Evolutionary conservation across 2,797 vertebrate species (phyloP).

Genomic region (Hybognathus amarus): DNA sequence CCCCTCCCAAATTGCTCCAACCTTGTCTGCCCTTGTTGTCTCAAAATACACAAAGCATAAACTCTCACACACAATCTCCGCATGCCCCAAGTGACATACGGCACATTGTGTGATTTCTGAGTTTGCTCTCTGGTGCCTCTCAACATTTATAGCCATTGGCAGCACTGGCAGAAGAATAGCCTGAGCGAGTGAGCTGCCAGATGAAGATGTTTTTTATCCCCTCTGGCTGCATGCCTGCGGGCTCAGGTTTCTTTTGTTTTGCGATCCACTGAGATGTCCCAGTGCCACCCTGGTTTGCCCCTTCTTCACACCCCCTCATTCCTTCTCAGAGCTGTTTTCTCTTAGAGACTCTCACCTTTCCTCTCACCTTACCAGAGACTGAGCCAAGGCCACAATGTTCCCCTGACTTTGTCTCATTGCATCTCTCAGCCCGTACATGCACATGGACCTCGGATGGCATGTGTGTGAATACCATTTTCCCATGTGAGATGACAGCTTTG

Average conservation of each 20-base stretch:
- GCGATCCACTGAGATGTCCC: slow-evolving; percentile 80
- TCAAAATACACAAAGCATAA: slow-evolving; percentile 79
- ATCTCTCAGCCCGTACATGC: background rate
- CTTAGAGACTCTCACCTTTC: slow-evolving; percentile 64
- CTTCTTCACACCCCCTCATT: slow-evolving; percentile 63
- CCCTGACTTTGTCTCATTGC: slow-evolving; percentile 14
- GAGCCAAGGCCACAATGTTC: slow-evolving; percentile 25
- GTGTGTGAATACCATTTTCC: slow-evolving; percentile 1
- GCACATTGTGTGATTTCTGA: slow-evolving; percentile 83
- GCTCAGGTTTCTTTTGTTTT: slow-evolving; percentile 67
- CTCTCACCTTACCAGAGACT: slow-evolving; percentile 9
- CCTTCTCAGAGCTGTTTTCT: slow-evolving; percentile 72
- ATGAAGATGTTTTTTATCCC: slow-evolving; percentile 80
- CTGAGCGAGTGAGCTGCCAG: slow-evolving; percentile 70
- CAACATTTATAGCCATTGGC: slow-evolving; percentile 86
- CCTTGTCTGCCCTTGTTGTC: slow-evolving; percentile 81
- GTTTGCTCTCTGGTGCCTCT: slow-evolving; percentile 84
- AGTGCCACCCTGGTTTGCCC: slow-evolving; percentile 68
- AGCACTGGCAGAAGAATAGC: slow-evolving; percentile 66
- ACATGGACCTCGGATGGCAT: background rate
- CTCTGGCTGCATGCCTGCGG: slow-evolving; percentile 80
- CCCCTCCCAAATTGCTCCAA: slow-evolving; percentile 72
- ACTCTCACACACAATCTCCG: slow-evolving; percentile 69
- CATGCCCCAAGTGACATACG: slow-evolving; percentile 73
- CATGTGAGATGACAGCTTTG: background rate